Evolutionary conservation across 2,113 vertebrate genomes (phyloP), one percentile per base, ranked within the genome.

Genomic region (Cranoglanis bouderius): DNA sequence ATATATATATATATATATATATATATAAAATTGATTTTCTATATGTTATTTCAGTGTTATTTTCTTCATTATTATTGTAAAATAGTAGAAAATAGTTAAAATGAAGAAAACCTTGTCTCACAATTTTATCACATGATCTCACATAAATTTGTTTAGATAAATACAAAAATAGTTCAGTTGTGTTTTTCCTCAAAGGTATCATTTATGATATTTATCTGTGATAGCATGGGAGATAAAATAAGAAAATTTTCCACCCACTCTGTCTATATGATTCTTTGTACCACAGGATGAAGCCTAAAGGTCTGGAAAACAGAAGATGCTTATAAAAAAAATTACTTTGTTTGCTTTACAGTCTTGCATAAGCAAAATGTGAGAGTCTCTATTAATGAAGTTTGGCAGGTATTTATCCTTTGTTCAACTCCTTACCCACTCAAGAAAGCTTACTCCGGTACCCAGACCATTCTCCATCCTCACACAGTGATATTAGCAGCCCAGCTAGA

Each of bases 351-450:
- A 26, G 26, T 32, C 2, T 35, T 2, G 4, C 9, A 24, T 86
- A 88, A 74, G 88, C 77, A 78, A 81, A 86, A 88, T 88, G 26
- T 53, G 46, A 72, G 29, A 86, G 32, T 72, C 8, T 86, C 72
- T 72, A 87, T 87, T 85, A 90, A 91, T 87, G 75, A 90, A 61
- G 57, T 80, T 82, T 90, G 88, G 67, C 88, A 90, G 59, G 38
- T 72, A 90, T 88, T 91, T 85, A 35, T 85, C 35, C 35, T 75
- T 88, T 61, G 57, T 74, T 87, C 19, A 72, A 16, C 61, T 65
- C 74, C 32, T 43, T 57, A 35, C 77, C 78, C 63, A 82, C 55
- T 82, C 26, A 67, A 78, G 18, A 24, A 53, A n/a, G 67, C 86
- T 14, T 84, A 53, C 65, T 86, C 80, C 67, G 84, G 38, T 74